Evolutionary conservation across 2,113 vertebrate genomes (phyloP).

Genomic region (Labeo catla): DNA sequence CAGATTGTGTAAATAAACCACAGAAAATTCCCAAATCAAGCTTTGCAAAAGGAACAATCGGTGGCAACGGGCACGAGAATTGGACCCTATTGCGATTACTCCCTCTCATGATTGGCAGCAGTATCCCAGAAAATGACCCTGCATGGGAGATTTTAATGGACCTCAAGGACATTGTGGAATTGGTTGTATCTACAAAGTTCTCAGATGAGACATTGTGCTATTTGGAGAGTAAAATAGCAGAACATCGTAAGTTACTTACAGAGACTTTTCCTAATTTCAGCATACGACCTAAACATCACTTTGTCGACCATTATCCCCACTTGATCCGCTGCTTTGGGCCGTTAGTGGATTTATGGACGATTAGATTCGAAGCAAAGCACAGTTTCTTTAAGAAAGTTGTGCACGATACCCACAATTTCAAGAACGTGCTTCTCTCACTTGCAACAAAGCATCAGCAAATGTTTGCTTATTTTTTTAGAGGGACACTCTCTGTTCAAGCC

Average conservation of each 20-base stretch:
- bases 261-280: not conserved
- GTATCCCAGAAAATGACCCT: too few species aligned
- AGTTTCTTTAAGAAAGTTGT: slow-evolving; percentile 9
- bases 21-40: slow-evolving; percentile 22
- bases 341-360: slow-evolving; percentile 9
- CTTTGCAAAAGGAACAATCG: not conserved
- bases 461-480: not conserved
- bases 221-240: slow-evolving; percentile 5
- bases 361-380: slow-evolving; percentile 5
- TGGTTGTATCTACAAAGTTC: not conserved
- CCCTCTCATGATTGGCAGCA: too few species aligned
- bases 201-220: slow-evolving; percentile 20
- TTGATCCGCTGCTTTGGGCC: not conserved
- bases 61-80: slow-evolving; percentile 45
- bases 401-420: not conserved
- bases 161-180: not conserved
- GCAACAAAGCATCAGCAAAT: slow-evolving; percentile 20
- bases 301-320: slow-evolving; percentile 12
- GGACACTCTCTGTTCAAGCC: not conserved
- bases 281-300: slow-evolving; percentile 6
- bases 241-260: not conserved
- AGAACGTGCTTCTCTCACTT: not conserved
- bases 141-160: too few species aligned
- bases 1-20: slow-evolving; percentile 13
- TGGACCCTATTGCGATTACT: slow-evolving; percentile 33